These are phyloP conservation scores for Drosophila nikananu DNA, from an alignment of 1,140 invertebrate species.

Conservation along the genomic window DNA sequence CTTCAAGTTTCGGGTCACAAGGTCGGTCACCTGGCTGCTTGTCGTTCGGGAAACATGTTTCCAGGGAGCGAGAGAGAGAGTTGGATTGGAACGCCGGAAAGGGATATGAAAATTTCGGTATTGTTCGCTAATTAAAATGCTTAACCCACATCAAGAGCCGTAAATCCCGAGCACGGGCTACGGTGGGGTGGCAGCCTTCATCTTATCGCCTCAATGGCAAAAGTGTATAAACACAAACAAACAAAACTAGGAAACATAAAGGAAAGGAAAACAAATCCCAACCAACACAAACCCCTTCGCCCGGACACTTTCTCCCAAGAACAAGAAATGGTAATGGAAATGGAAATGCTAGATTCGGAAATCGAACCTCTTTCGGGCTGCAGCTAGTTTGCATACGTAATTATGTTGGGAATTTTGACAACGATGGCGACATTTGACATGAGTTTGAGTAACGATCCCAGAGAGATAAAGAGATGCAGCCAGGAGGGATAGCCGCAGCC, in stretches of 20 bases:
- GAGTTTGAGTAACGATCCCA: constrained; percentile 77
- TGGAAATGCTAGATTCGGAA: constrained; percentile 33
- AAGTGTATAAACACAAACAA: constrained; percentile 65
- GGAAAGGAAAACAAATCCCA: constrained; percentile 47
- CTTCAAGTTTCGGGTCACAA: constrained; percentile 36
- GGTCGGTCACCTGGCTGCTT: constrained; percentile 51
- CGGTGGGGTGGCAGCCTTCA: constrained; percentile 3
- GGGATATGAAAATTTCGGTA: constrained; percentile 53
- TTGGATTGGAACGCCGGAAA: constrained; percentile 6
- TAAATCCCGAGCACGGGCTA: constrained; percentile 53
- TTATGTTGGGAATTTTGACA: constrained; percentile 80
- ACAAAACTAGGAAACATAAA: constrained; percentile 40
- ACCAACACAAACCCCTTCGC: constrained; percentile 48
- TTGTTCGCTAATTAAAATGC: constrained; percentile 82
- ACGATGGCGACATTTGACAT: constrained; percentile 82
- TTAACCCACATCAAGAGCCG: constrained; percentile 77
- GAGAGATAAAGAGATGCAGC: constrained; percentile 35
- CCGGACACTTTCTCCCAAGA: constrained; percentile 52
- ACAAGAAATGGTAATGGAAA: constrained; percentile 20
- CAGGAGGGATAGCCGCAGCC: constrained; percentile 15
- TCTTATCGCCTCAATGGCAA: constrained; percentile 64
- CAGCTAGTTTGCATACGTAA: constrained; percentile 81
- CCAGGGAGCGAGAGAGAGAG: neutral
- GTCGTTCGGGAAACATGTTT: constrained; percentile 13
- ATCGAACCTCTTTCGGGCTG: constrained; percentile 29